Percentiles rank a stretch among this genome's conserved stretches.
Evolutionary conservation across 2,797 vertebrate genomes (phyloP).

Genomic region (Buceros bicornis): DNA sequence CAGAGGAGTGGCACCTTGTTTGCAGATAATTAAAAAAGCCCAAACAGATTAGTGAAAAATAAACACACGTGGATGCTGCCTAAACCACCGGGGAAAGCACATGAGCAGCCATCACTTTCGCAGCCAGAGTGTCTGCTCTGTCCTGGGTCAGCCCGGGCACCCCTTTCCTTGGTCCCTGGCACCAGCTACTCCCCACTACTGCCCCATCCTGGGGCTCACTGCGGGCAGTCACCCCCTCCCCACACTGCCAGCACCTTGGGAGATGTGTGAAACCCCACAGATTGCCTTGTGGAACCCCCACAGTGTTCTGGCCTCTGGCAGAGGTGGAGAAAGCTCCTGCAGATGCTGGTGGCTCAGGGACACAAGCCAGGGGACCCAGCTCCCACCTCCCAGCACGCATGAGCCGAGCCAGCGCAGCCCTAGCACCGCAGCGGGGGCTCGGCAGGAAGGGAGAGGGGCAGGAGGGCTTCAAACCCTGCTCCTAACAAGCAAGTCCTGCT

Average conservation of each 20-base stretch:
- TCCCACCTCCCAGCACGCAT: fast-evolving
- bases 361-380: background rate
- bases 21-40: background rate
- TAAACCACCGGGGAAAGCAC: fast-evolving
- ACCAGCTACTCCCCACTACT: background rate
- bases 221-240: background rate
- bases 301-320: background rate
- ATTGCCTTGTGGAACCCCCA: background rate
- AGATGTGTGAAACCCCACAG: background rate
- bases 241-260: fast-evolving
- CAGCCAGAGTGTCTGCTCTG: fast-evolving
- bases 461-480: background rate
- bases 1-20: background rate
- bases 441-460: background rate
- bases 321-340: background rate
- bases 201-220: background rate
- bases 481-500: background rate
- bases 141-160: background rate
- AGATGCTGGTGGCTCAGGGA: background rate
- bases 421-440: background rate
- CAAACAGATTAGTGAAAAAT: slow-evolving; percentile 14
- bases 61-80: background rate
- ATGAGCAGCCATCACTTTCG: fast-evolving
- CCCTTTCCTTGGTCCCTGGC: background rate
- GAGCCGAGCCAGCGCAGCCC: background rate